A percentile compares a stretch with the other conserved stretches of the same genome.
Evolutionary conservation across 2,113 vertebrate genomes (phyloP).

Genomic region (Machaerirhynchus nigripectus): DNA sequence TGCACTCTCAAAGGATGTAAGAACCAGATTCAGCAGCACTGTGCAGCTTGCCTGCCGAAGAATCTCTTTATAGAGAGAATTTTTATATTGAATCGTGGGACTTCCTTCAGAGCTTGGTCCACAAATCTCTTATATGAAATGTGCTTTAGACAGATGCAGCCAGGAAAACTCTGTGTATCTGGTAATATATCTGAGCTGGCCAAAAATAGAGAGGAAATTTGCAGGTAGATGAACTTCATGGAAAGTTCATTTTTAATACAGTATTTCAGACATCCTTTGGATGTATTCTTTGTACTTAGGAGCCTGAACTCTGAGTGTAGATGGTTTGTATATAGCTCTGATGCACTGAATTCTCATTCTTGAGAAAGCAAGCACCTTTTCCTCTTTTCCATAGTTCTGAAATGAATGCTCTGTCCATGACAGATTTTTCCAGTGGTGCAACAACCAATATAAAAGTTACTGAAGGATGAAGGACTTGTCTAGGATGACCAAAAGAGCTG

Average conservation of each 20-base stretch:
- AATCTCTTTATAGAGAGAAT: conserved; percentile 43
- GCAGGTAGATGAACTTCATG: background rate
- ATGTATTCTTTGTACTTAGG: background rate
- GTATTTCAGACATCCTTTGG: background rate
- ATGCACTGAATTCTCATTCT: background rate
- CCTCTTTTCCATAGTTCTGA: background rate
- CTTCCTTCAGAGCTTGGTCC: background rate
- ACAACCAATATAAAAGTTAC: background rate
- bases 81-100: conserved; percentile 57
- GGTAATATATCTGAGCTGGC: background rate
- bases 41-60: conserved; percentile 51
- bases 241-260: background rate
- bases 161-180: background rate
- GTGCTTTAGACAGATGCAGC: background rate
- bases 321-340: background rate
- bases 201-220: conserved; percentile 9
- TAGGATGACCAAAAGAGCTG: background rate
- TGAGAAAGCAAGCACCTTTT: background rate
- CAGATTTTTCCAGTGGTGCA: background rate
- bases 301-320: background rate
- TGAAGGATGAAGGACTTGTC: background rate
- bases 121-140: conserved; percentile 27
- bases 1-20: conserved; percentile 46
- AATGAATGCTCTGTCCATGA: background rate
- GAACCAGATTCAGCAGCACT: conserved; percentile 44